Conservation (phyloP, 1,140 invertebrate genomes). For the Diprion similis region DNA sequence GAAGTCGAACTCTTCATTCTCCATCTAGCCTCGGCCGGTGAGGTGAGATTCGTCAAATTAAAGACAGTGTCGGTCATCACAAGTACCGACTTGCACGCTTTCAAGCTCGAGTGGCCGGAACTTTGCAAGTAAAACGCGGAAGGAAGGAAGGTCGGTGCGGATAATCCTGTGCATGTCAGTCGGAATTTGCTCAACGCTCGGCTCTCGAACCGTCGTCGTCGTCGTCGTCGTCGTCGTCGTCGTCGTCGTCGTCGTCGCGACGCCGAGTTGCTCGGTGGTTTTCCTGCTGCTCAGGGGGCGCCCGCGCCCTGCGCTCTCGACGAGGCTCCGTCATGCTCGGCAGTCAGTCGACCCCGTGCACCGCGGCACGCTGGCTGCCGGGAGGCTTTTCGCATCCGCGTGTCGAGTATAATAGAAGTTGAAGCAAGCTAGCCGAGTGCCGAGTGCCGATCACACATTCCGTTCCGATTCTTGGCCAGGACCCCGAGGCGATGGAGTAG, state of each 20-base stretch:
- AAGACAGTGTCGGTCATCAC: too few relatives aligned
- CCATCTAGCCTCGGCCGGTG: neutral
- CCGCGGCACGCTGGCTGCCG: conserved; percentile 59
- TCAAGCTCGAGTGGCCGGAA: too few relatives aligned
- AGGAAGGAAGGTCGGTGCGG: too few relatives aligned
- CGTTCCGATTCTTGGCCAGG: too few relatives aligned
- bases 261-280: neutral
- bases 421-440: too few relatives aligned
- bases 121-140: too few relatives aligned
- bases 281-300: neutral
- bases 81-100: too few relatives aligned
- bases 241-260: neutral
- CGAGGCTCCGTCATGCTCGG: conserved; percentile 20
- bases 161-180: neutral
- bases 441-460: neutral
- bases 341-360: conserved; percentile 61
- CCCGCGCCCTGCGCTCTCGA: neutral
- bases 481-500: too few relatives aligned
- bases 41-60: too few relatives aligned
- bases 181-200: too few relatives aligned
- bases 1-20: too few relatives aligned
- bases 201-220: neutral
- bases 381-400: conserved; percentile 29
- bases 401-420: too few relatives aligned
- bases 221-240: neutral